Conservation (phyloP, 2,888 invertebrate species). For the Ornithoptera alexandrae region DNA sequence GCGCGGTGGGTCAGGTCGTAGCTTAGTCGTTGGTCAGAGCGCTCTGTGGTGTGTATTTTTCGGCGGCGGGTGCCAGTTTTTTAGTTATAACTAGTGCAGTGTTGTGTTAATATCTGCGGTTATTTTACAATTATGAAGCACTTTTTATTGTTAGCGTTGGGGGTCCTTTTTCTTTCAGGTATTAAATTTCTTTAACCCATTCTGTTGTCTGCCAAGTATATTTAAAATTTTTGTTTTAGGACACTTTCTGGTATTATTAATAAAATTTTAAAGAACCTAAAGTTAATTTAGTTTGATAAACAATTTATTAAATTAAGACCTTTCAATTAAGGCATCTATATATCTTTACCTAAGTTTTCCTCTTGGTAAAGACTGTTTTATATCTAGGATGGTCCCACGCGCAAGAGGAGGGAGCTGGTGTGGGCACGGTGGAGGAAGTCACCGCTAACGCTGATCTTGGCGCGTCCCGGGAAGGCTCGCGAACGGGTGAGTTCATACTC, state of each 20-base stretch:
- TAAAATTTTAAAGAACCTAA: neutral
- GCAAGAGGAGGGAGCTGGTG: slow-evolving; percentile 66
- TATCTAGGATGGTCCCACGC: slow-evolving; percentile 66
- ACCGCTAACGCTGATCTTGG: slow-evolving; percentile 90
- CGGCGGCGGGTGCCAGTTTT: slow-evolving; percentile 24
- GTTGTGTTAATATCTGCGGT: slow-evolving; percentile 15
- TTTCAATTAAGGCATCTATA: no score
- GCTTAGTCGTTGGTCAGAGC: slow-evolving; percentile 2
- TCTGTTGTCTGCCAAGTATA: slow-evolving; percentile 8
- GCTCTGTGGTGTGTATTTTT: neutral
- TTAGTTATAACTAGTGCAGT: slow-evolving; percentile 8
- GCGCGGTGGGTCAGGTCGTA: neutral
- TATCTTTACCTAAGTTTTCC: no score
- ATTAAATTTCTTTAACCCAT: slow-evolving; percentile 33
- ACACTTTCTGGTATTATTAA: no score
- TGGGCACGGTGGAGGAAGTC: slow-evolving; percentile 70
- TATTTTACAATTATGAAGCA: slow-evolving; percentile 58
- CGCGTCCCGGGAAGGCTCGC: slow-evolving; percentile 91
- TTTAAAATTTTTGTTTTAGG: neutral
- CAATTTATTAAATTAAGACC: no score
- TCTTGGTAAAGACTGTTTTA: no score
- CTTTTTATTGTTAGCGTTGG: slow-evolving; percentile 56
- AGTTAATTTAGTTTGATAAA: no score
- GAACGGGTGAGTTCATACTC: slow-evolving; percentile 84
- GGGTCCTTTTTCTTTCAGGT: slow-evolving; percentile 69